Conservation (phyloP, 2,888 invertebrate genomes). For the Acanthopleura granulata region DNA sequence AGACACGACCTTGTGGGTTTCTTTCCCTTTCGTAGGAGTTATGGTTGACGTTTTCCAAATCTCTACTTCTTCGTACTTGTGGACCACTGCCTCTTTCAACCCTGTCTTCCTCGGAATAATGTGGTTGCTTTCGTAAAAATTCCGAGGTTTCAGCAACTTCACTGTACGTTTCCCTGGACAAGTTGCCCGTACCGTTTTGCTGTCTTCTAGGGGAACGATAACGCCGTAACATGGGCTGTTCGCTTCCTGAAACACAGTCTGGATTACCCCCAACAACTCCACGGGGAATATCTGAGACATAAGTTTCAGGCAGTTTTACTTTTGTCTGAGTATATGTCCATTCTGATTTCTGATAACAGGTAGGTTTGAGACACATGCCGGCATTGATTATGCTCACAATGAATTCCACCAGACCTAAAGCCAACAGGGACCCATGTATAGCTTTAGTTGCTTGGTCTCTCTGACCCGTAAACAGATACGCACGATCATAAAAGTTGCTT, state of each 20-base stretch:
- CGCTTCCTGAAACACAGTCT: background rate
- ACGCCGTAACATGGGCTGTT: background rate
- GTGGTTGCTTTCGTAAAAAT: background rate
- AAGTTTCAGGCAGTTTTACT: background rate
- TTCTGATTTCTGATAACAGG: background rate
- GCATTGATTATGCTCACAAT: conserved; percentile 44
- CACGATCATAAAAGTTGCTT: conserved; percentile 50
- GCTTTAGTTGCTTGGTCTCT: conserved; percentile 39
- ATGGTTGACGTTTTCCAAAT: background rate
- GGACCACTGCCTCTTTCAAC: background rate
- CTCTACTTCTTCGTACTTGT: background rate
- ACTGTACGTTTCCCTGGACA: too few relatives aligned
- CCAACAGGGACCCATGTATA: conserved; percentile 48
- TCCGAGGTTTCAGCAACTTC: background rate
- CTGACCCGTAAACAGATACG: conserved; percentile 9
- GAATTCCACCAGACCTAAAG: conserved; percentile 46
- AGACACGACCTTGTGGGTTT: too few relatives aligned
- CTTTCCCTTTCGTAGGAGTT: too few relatives aligned
- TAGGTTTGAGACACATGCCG: conserved; percentile 45
- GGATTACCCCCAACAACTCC: background rate
- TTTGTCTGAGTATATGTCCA: background rate
- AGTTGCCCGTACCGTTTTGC: background rate
- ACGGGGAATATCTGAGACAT: background rate
- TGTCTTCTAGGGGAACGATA: conserved; percentile 16
- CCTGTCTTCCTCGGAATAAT: background rate